These are phyloP conservation scores for Bombus sylvicola DNA, from an alignment of 1,140 invertebrate genomes.

Conservation along the genomic window DNA sequence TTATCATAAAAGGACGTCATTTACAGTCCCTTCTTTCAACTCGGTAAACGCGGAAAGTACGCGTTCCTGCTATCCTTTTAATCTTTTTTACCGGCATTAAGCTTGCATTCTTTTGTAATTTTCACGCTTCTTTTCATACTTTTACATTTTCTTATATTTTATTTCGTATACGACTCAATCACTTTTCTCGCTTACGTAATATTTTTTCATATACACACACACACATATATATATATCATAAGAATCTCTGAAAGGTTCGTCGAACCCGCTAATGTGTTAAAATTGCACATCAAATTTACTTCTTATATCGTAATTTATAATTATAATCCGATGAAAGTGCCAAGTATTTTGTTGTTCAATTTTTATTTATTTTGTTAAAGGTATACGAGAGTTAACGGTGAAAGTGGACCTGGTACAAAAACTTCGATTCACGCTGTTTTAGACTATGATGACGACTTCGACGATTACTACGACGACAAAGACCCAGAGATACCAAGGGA, in stretches of 20 bases:
- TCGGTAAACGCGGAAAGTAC: neutral
- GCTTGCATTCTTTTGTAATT: neutral
- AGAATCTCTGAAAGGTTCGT: too few relatives aligned
- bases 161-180: neutral
- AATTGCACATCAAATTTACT: neutral
- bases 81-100: neutral
- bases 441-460: constrained; percentile 85
- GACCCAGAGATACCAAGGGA: constrained; percentile 72
- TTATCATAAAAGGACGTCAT: neutral
- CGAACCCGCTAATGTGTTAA: neutral
- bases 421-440: constrained; percentile 88
- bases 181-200: neutral
- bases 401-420: constrained; percentile 82
- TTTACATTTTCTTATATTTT: neutral
- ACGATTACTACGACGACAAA: constrained; percentile 85
- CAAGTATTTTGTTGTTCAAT: neutral
- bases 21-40: neutral
- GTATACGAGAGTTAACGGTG: constrained; percentile 84
- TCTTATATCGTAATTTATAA: neutral
- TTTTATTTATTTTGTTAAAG: constrained; percentile 62
- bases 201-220: neutral
- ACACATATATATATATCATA: too few relatives aligned
- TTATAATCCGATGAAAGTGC: neutral
- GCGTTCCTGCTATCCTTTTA: neutral
- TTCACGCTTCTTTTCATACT: too few relatives aligned